phyloP scores from a whole-genome alignment of 2,888 invertebrate genomes.

The Palloptera scutellata region DNA sequence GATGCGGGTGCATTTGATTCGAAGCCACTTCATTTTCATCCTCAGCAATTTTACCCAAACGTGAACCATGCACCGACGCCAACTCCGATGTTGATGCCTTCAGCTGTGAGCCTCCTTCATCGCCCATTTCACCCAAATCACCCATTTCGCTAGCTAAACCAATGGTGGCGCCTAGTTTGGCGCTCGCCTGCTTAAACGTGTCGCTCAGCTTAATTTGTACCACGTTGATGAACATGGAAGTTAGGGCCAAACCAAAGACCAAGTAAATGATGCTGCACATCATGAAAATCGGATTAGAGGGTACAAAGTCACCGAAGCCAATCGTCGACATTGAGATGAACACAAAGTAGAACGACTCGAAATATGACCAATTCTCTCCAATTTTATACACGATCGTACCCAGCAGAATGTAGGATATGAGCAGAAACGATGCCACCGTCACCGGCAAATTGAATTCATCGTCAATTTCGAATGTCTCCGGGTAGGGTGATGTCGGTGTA shows the following conservation, averaged over 20 bases:
- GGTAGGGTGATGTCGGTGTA: slow-evolving; percentile 79
- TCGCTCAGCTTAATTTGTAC: slow-evolving; percentile 85
- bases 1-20: slow-evolving; percentile 19
- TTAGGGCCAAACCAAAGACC: slow-evolving; percentile 92
- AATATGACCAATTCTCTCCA: slow-evolving; percentile 88
- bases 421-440: slow-evolving; percentile 83
- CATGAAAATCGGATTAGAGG: slow-evolving; percentile 86
- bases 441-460: slow-evolving; percentile 96
- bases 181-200: slow-evolving; percentile 84
- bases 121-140: slow-evolving; percentile 45
- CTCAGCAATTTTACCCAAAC: slow-evolving; percentile 55
- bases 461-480: slow-evolving; percentile 79
- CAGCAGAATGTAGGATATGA: slow-evolving; percentile 84
- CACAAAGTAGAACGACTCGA: slow-evolving; percentile 95
- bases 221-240: slow-evolving; percentile 97
- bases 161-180: slow-evolving; percentile 85
- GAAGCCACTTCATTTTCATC: slow-evolving; percentile 36
- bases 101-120: slow-evolving; percentile 45
- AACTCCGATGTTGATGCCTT: slow-evolving; percentile 55
- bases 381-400: slow-evolving; percentile 83
- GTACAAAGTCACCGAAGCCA: slow-evolving; percentile 93
- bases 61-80: slow-evolving; percentile 54
- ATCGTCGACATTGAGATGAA: slow-evolving; percentile 97
- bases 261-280: slow-evolving; percentile 92
- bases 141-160: slow-evolving; percentile 69